Evolutionary conservation across 2,888 invertebrate species (phyloP), one percentile per base, ranked within the genome.

Genomic region (Branchipolynoe longqiensis): DNA sequence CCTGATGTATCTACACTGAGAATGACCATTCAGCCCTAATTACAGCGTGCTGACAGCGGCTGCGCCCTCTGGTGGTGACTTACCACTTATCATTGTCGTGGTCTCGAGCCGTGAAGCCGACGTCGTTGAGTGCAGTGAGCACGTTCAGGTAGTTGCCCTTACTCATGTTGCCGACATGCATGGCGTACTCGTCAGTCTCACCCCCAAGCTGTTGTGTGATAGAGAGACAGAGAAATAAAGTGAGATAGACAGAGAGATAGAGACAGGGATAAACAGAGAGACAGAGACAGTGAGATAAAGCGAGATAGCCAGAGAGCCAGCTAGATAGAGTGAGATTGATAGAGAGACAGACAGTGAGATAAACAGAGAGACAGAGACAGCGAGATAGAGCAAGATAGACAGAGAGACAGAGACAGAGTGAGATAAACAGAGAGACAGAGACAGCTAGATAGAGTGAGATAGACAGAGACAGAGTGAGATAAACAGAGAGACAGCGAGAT

Each of bases 31-130:
- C n/a, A n/a, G n/a, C n/a, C n/a, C n/a, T n/a, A n/a, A n/a, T n/a
- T n/a, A n/a, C n/a, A n/a, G n/a, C n/a, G n/a, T n/a, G 41, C 4
- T 69, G 31, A n/a, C n/a, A n/a, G n/a, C n/a, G n/a, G n/a, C n/a
- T n/a, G n/a, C n/a, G n/a, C n/a, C n/a, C n/a, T n/a, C n/a, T n/a
- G n/a, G n/a, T n/a, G n/a, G n/a, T n/a, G n/a, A n/a, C n/a, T n/a
- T n/a, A n/a, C 89, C 89, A 89, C 22, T 85, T 38, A 62, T 89
- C 89, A 38, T 88, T 86, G 84, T 89, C 89, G 3, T 64, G 82
- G 86, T 88, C 87, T 40, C 48, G 18, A 31, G 88, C 85, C 3
- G 87, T 85, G 85, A 89, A 89, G 25, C 82, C 85, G 8, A 62
- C n/a, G 38, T 86, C 87, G n/a, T 87, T 86, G 41, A 85, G 62